Base-by-base conservation (phyloP, 2,797 vertebrate species). In the Clarias pachynema region DNA sequence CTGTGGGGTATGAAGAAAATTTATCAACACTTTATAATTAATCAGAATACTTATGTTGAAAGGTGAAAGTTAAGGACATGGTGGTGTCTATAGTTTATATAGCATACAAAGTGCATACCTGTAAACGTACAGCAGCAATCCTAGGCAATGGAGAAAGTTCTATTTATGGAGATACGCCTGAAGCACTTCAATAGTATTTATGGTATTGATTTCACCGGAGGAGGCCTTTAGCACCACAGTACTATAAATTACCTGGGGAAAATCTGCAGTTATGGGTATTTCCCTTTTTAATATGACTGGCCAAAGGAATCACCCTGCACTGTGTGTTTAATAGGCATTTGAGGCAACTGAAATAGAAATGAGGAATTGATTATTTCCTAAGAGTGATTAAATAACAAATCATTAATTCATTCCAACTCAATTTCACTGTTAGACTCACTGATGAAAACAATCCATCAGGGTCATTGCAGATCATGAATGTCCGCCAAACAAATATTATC, bases 171-270 rank as follows among this genome's bases (percentile, higher is more conserved):
- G 29, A 68, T 81, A 68, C 34, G 20, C 18, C 49, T 81, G 26
- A 56, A 22, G 63, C 62, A 26, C 37, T 29, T 66, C n/a, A 66
- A 26, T 29, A 34, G 62, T 69, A 66, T 81, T 69, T 34, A 81
- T 81, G 18, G 44, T 57, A 81, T 81, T 68, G 63, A 81, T 81
- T 81, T 81, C 79, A 81, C 26, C 63, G 3, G 2, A 65, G 40
- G 44, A 68, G 29, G 10, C 44, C 62, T 68, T 68, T 68, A 68
- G 18, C 2, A 10, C 1, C 15, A 0, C 14, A 62, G 16, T 65
- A 26, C 78, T 53, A 7, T 81, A 56, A 81, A 68, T 68, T 49
- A 81, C n/a, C 62, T 81, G n/a, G 5, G 20, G 26, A 49, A 66
- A 31, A 68, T 29, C 37, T 56, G 10, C 10, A 56, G 40, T 68